These are phyloP conservation scores for Sepioteuthis lessoniana DNA, from an alignment of 2,888 invertebrate species.

Conservation along the genomic window DNA sequence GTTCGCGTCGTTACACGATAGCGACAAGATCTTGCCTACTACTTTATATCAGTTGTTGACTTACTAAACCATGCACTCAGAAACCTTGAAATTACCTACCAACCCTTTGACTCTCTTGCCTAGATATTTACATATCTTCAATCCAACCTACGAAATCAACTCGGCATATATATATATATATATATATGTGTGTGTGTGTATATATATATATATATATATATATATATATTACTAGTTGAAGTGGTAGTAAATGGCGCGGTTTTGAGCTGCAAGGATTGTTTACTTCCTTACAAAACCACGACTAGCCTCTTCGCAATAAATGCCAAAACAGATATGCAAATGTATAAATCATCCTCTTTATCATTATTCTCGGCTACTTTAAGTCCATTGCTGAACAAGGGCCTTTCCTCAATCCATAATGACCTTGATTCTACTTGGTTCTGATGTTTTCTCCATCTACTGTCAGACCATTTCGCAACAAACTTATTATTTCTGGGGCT, in stretches of 20 bases:
- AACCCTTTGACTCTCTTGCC: neutral
- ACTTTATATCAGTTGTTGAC: neutral
- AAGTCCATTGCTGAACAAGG: too few relatives aligned
- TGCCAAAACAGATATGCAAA: too few relatives aligned
- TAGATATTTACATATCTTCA: neutral
- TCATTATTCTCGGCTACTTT: too few relatives aligned
- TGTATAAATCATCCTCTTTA: too few relatives aligned
- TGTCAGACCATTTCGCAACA: too few relatives aligned
- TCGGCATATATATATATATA: neutral
- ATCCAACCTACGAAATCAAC: neutral
- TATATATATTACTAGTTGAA: neutral
- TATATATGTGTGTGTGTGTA: too few relatives aligned
- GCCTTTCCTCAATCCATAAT: too few relatives aligned
- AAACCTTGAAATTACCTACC: neutral
- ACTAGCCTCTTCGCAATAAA: neutral
- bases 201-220: too few relatives aligned
- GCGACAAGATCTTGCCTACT: neutral
- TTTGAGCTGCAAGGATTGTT: neutral
- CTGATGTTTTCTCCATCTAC: too few relatives aligned
- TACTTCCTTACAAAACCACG: neutral
- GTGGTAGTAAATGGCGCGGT: neutral
- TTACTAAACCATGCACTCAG: neutral
- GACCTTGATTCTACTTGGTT: too few relatives aligned
- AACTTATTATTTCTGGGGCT: too few relatives aligned
- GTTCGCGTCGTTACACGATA: neutral